Base-by-base conservation (phyloP, 2,888 invertebrate genomes). In the Phalera bucephala region DNA sequence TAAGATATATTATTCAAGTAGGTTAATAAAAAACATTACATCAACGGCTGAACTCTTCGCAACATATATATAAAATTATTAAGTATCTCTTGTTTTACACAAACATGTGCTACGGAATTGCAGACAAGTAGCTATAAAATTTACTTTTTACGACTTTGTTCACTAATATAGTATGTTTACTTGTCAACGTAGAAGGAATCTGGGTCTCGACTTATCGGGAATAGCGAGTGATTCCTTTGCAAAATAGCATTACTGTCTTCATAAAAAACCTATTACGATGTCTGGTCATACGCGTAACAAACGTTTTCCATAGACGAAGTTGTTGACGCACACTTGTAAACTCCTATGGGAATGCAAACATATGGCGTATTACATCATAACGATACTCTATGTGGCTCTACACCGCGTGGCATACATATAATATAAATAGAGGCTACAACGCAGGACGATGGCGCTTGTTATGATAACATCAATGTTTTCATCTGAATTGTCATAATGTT, bases 301-400 rank as follows among this genome's bases (percentile, higher is more conserved):
- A 31, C 20, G 11, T 31, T 37, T 32, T 33, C 26, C 7, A 19
- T 11, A 11, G 17, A 29, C 10, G 29, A 45, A 34, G 31, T 11
- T 35, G 36, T 26, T 32, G 26, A 33, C 35, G 33, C 35, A 35
- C 40, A 27, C 33, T 47, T 42, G 46, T 38, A 47, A 48, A 53
- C 42, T 56, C 41, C 48, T 44, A 53, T 65, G 64, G 64, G 65
- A 67, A 50, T 48, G 41, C 51, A 51, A 56, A 51, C 43, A 57
- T 36, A 49, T 50, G 43, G 42, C 32, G 32, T 33, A 31, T 35
- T 41, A 39, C 37, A 25, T 26, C 23, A 40, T 23, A 23, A 26
- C 19, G 35, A 54, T 44, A 27, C 14, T 27, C 14, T 27, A 14
- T 27, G 14, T 13, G 27, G 4, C 14, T 14, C 9, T 8, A 25